These are phyloP conservation scores for Nymphalis io DNA, from an alignment of 1,140 invertebrate species.

Conservation along the genomic window DNA sequence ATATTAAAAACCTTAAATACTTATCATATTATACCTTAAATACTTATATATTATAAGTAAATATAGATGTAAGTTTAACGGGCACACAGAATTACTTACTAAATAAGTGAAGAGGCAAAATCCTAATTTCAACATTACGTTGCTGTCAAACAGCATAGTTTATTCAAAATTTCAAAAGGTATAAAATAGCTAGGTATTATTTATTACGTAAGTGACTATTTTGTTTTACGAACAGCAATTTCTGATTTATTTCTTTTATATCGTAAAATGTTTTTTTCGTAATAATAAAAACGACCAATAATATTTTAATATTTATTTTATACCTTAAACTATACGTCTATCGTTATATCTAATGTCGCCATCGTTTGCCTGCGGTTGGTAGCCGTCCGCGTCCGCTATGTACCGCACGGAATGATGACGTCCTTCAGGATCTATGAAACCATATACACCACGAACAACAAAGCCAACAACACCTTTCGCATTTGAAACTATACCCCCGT, in stretches of 20 bases:
- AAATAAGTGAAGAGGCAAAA: constrained; percentile 28
- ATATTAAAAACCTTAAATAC: not conserved
- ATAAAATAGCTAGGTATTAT: not conserved
- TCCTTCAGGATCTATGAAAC: constrained; percentile 61
- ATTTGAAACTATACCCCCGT: constrained; percentile 53
- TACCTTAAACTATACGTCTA: constrained; percentile 59
- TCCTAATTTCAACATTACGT: constrained; percentile 32
- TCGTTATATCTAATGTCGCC: constrained; percentile 64
- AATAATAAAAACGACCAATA: constrained; percentile 2
- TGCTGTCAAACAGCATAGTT: not conserved
- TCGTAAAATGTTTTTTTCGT: not conserved
- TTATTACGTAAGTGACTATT: not conserved
- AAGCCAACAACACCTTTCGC: constrained; percentile 36
- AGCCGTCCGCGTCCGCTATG: constrained; percentile 63
- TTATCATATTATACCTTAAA: too few relatives aligned
- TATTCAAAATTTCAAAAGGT: not conserved
- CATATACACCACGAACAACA: constrained; percentile 65
- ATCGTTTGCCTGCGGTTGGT: constrained; percentile 47
- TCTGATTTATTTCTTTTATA: not conserved
- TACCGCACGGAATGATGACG: constrained; percentile 51
- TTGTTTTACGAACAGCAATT: not conserved
- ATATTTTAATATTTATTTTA: not conserved
- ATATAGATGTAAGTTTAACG: not conserved
- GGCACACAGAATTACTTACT: constrained; percentile 20
- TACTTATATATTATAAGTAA: not conserved